Evolutionary conservation across 2,113 vertebrate species (phyloP), one percentile per base, ranked within the genome.

Genomic region (Gulo gulo): DNA sequence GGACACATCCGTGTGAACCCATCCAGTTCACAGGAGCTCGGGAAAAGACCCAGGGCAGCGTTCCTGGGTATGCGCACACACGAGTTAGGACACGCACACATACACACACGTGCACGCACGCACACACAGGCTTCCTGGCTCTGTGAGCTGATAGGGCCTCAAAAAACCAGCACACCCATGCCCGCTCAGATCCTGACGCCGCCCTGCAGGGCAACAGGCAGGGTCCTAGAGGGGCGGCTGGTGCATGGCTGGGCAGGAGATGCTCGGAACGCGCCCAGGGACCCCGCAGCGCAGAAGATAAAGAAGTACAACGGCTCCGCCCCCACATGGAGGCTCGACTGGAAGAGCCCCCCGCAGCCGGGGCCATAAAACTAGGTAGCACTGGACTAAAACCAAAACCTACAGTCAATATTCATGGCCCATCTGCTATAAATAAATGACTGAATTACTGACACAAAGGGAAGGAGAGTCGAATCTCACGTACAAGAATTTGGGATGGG

Each of bases 31-130:
- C 1, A 1, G 23, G 36, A 74, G 36, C 71, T 74, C 4, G 36
- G 69, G 71, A 42, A 14, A 39, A 74, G 23, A 24, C 21, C 23
- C 36, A 13, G 36, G 34, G 42, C 34, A 29, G 13, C 4, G 6
- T 10, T 67, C 34, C 18, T 6, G 47, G 11, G 36, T 10, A 11
- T 2, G 6, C 16, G 1, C 7, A 55, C 3, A 26, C 9, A 10
- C 4, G 10, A 12, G 69, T 15, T 21, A 20, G 47, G 2, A 29
- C 83, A 87, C 36, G 80, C 39, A 24, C 29, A 55, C 82, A 86
- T 45, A 79, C 47, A 42, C 39, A 24, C 29, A 31, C 26, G 6
- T 21, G 3, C 9, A 55, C 4, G 26, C 10, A 1, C 0, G 5
- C 29, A n/a, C 83, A 67, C 73, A 69, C 31, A 18, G 14, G 42